phyloP scores from a whole-genome alignment of 2,113 vertebrate species.

The Brachypodius melanocephalos region DNA sequence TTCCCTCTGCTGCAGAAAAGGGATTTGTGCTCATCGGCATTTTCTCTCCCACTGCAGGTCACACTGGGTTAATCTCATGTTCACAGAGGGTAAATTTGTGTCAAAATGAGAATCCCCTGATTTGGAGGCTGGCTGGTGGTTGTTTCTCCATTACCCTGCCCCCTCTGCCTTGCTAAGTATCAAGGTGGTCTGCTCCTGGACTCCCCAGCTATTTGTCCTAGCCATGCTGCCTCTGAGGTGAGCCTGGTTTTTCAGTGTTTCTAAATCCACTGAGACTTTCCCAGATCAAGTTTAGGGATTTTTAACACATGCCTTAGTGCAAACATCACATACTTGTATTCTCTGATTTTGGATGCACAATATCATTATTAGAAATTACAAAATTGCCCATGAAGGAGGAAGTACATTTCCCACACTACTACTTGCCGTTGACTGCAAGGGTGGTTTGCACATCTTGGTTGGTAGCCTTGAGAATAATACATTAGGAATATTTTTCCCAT shows the following conservation, averaged over 20 bases:
- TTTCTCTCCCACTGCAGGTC: background rate
- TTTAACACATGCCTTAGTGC: background rate
- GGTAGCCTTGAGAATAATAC: background rate
- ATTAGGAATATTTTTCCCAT: background rate
- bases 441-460: background rate
- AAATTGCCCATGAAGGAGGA: background rate
- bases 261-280: background rate
- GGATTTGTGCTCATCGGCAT: background rate
- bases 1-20: background rate
- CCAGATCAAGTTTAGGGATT: background rate
- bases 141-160: background rate
- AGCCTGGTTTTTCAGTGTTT: background rate
- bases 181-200: background rate
- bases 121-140: background rate
- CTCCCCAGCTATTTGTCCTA: background rate
- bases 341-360: background rate
- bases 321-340: background rate
- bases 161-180: background rate
- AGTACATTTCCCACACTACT: background rate
- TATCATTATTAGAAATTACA: background rate
- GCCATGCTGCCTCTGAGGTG: background rate
- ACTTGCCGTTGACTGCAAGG: background rate
- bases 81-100: background rate
- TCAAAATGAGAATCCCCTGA: background rate
- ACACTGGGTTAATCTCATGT: background rate